Evolutionary conservation across 2,797 vertebrate genomes (phyloP).

Genomic region (Arnoldichthys spilopterus): DNA sequence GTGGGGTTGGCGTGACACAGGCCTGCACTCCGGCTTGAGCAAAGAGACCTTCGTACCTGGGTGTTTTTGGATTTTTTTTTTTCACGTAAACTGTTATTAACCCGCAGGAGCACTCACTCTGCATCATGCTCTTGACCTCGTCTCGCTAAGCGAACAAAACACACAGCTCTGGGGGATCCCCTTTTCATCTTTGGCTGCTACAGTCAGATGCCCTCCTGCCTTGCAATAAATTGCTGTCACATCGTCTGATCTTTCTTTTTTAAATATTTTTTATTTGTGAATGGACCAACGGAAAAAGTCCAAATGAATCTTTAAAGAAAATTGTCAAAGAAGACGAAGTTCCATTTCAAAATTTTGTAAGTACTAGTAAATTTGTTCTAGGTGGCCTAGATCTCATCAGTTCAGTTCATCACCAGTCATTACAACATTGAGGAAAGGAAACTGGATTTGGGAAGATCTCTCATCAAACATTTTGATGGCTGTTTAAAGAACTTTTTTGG

Average conservation of each 20-base stretch:
- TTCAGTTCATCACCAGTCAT: too few species aligned
- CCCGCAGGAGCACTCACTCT: background rate
- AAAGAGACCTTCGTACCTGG: slow-evolving; percentile 15
- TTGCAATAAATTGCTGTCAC: slow-evolving; percentile 18
- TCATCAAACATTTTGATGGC: too few species aligned
- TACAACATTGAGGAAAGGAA: too few species aligned
- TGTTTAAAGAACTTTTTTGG: too few species aligned
- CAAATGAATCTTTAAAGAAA: too few species aligned
- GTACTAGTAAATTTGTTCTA: too few species aligned
- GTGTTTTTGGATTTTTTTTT: slow-evolving; percentile 21
- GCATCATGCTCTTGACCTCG: background rate
- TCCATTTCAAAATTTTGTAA: too few species aligned
- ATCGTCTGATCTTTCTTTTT: background rate
- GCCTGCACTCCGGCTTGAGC: slow-evolving; percentile 2
- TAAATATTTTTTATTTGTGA: too few species aligned
- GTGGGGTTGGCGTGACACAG: slow-evolving; percentile 34
- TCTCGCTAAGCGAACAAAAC: background rate
- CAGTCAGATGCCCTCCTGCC: background rate
- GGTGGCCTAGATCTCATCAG: too few species aligned
- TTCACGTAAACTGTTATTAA: slow-evolving; percentile 12
- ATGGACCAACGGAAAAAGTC: too few species aligned
- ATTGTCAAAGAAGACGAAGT: too few species aligned
- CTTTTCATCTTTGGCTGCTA: background rate
- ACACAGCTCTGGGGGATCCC: background rate
- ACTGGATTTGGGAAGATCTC: too few species aligned